phyloP scores from a whole-genome alignment of 1,140 invertebrate species.

The Tetranychus urticae region DNA sequence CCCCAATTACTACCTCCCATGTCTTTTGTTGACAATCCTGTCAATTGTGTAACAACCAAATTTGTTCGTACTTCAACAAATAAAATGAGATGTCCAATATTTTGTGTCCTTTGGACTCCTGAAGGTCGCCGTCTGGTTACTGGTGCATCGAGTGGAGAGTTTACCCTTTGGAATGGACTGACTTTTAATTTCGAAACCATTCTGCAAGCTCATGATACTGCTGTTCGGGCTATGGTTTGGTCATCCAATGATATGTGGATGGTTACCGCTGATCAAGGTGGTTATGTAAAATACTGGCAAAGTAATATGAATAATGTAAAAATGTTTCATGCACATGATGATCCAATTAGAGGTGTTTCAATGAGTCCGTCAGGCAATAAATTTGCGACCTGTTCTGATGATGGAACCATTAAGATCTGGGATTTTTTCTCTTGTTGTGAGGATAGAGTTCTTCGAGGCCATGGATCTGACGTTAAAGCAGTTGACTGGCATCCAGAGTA shows the following conservation, averaged over 20 bases:
- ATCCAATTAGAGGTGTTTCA: slow-evolving; percentile 93
- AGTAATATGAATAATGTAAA: slow-evolving; percentile 99
- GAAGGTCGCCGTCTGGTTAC: slow-evolving; percentile 91
- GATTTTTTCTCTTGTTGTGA: slow-evolving; percentile 39
- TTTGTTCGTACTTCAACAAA: slow-evolving; percentile 98
- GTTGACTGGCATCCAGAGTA: slow-evolving; percentile 99
- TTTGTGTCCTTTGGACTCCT: slow-evolving; percentile 90
- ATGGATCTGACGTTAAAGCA: slow-evolving; percentile 97
- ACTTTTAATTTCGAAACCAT: slow-evolving; percentile 99
- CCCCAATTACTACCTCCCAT: slow-evolving; percentile 49
- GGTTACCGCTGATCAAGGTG: slow-evolving; percentile 94
- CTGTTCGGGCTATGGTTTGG: slow-evolving; percentile 97
- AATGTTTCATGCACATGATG: slow-evolving; percentile 99
- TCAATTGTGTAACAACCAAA: slow-evolving; percentile 79
- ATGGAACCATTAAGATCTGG: slow-evolving; percentile 93
- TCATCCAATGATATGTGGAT: slow-evolving; percentile 98
- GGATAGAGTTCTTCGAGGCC: slow-evolving; percentile 34
- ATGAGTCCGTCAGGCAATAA: slow-evolving; percentile 97
- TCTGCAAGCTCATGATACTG: slow-evolving; percentile 93
- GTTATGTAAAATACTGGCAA: slow-evolving; percentile 99
- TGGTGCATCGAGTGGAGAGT: slow-evolving; percentile 94
- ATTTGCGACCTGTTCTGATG: slow-evolving; percentile 95
- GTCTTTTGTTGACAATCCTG: slow-evolving; percentile 73
- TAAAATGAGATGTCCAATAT: slow-evolving; percentile 97
- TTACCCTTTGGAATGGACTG: slow-evolving; percentile 97